These are phyloP conservation scores for Bombylius discolor DNA, from an alignment of 2,888 invertebrate genomes.

Conservation along the genomic window DNA sequence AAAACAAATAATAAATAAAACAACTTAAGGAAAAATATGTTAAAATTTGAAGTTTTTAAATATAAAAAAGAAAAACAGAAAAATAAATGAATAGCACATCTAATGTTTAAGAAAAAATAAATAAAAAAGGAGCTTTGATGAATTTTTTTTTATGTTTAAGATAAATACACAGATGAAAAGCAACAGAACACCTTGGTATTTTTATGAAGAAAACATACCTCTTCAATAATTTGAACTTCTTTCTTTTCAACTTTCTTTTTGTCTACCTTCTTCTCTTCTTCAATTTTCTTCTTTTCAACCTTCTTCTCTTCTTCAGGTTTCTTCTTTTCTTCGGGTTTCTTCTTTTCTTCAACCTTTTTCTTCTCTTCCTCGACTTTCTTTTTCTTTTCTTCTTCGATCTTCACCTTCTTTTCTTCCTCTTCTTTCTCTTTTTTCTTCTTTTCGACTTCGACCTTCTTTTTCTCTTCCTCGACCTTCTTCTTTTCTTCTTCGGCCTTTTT, in stretches of 20 bases:
- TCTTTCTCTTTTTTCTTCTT: slow-evolving; percentile 16
- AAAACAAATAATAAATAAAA: too few species aligned
- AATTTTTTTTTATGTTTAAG: too few species aligned
- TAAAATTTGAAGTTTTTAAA: too few species aligned
- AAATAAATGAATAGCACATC: too few species aligned
- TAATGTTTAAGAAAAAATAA: too few species aligned
- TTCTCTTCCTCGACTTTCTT: slow-evolving; percentile 11
- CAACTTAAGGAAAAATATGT: too few species aligned
- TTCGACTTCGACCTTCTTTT: slow-evolving; percentile 27
- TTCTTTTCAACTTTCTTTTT: slow-evolving; percentile 37
- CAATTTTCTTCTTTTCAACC: slow-evolving; percentile 41
- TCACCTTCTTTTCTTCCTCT: slow-evolving; percentile 11
- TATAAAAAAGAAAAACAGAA: too few species aligned
- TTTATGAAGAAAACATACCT: neutral
- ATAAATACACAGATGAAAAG: neutral
- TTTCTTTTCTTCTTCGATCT: slow-evolving; percentile 6
- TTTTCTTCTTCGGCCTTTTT: slow-evolving; percentile 31
- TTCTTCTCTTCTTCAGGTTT: slow-evolving; percentile 37
- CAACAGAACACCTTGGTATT: neutral
- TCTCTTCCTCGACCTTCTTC: slow-evolving; percentile 23
- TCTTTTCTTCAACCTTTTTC: slow-evolving; percentile 7
- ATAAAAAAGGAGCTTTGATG: too few species aligned
- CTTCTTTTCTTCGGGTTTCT: slow-evolving; percentile 27
- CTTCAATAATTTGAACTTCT: slow-evolving; percentile 18
- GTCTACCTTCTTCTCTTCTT: slow-evolving; percentile 38